These are phyloP conservation scores for Anguilla marmorata DNA, from an alignment of 2,797 vertebrate species.

Conservation along the genomic window DNA sequence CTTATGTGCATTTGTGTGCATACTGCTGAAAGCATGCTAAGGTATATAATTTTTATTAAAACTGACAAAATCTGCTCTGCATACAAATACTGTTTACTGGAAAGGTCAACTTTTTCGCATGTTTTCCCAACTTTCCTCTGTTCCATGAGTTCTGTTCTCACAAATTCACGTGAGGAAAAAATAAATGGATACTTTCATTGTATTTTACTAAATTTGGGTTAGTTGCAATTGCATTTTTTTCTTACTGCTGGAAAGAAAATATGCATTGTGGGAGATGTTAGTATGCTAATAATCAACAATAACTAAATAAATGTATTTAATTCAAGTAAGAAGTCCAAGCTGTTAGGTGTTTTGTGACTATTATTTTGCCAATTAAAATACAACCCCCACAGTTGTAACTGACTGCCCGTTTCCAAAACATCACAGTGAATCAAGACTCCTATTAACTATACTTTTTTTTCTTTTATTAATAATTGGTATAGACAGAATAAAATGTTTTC, in stretches of 20 bases:
- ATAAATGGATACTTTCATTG: background rate
- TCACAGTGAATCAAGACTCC: background rate
- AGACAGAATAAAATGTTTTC: constrained; percentile 38
- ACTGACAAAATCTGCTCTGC: too few species aligned
- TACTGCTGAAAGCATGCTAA: background rate
- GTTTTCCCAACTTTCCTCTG: background rate
- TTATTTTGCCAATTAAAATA: background rate
- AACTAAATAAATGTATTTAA: background rate
- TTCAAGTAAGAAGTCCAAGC: background rate
- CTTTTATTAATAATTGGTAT: constrained; percentile 45
- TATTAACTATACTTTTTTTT: background rate
- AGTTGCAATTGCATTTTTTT: background rate
- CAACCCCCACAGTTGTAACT: background rate
- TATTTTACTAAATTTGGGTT: background rate
- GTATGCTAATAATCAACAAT: background rate
- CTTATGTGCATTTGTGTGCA: background rate
- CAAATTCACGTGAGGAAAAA: background rate
- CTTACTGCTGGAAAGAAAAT: background rate
- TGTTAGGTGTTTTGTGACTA: background rate
- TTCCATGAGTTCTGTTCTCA: background rate
- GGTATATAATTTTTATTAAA: background rate
- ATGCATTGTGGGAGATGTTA: background rate
- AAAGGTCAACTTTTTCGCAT: background rate
- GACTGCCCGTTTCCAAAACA: background rate
- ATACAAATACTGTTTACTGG: background rate